Base-by-base conservation (phyloP, 2,113 vertebrate genomes). In the Excalfactoria chinensis region DNA sequence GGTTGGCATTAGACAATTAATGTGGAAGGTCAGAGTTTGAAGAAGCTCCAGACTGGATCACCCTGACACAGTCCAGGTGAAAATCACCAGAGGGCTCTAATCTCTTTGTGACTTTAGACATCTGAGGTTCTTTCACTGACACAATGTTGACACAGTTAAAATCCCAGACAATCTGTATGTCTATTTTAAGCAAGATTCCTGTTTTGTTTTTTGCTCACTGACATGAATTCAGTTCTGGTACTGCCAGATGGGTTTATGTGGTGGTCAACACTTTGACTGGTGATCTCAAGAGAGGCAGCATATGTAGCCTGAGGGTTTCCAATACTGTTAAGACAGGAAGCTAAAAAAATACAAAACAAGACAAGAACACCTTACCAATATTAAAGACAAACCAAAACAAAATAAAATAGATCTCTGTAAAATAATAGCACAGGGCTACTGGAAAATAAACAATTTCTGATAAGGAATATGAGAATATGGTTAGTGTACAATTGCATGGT, bases 151-250 rank as follows among this genome's bases (percentile, higher is more conserved):
- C 17, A 8, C 41, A 23, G 26, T 66, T 87, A 87, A 91, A 72
- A 69, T 34, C 30, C 22, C 59, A 87, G 74, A 48, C 43, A 70
- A 91, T 78, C 70, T 82, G 2, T 44, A 9, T 83, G 63, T 58
- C 67, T 88, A 40, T 88, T 91, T 91, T 83, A 46, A 91, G 34
- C 46, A 32, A 17, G 10, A 13, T 84, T 94, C 48, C 73, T 84
- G 17, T 75, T 94, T 75, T 81, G 25, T 19, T 56, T 86, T 92
- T 90, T 91, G 32, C 41, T 41, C 75, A 64, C 10, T 0, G 0
- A 74, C 1, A 1, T 80, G 40, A 91, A 49, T 70, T 93, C 79
- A 87, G n/a, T 13, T 77, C 15, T 58, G 64, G n/a, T 0, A 0
- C 48, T 86, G 73, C 66, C 72, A 74, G 51, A 63, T 77, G 43